A percentile compares a stretch with the other conserved stretches of the same genome.
phyloP scores from a whole-genome alignment of 2,888 invertebrate genomes.

The Micropterix aruncella region DNA sequence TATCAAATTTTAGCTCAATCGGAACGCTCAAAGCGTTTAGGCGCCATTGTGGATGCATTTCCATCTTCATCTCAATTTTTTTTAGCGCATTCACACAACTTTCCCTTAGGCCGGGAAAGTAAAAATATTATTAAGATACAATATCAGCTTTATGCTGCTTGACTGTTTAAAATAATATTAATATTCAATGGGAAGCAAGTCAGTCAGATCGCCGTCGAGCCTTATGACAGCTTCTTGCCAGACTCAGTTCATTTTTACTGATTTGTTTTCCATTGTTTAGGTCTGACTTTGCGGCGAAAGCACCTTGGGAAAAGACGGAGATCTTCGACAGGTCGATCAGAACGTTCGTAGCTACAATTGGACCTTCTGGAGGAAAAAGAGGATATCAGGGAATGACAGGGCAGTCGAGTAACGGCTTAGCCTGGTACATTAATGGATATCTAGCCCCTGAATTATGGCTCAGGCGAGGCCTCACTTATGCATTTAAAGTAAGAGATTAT shows the following conservation, averaged over 20 bases:
- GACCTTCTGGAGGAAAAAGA: constrained; percentile 68
- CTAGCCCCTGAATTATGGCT: constrained; percentile 80
- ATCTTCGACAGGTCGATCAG: constrained; percentile 58
- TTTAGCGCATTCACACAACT: no score
- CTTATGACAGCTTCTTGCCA: background rate
- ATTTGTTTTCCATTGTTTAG: constrained; percentile 15
- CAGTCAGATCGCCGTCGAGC: background rate
- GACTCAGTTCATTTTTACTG: constrained; percentile 5
- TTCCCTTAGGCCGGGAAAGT: no score
- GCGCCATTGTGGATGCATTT: no score
- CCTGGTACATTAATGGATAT: constrained; percentile 90
- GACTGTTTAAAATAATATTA: no score
- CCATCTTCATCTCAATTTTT: no score
- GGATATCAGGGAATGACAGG: constrained; percentile 64
- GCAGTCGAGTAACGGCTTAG: constrained; percentile 54
- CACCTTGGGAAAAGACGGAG: constrained; percentile 47
- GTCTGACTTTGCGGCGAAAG: constrained; percentile 15
- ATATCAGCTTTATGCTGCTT: no score
- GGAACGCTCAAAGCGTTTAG: no score
- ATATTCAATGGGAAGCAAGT: no score
- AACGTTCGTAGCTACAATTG: constrained; percentile 67
- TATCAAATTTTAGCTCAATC: no score
- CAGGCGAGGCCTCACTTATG: constrained; percentile 72
- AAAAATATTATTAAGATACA: no score
- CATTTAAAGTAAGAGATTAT: constrained; percentile 53